Conservation (phyloP, 2,888 invertebrate genomes). For the Orthosia gothica region DNA sequence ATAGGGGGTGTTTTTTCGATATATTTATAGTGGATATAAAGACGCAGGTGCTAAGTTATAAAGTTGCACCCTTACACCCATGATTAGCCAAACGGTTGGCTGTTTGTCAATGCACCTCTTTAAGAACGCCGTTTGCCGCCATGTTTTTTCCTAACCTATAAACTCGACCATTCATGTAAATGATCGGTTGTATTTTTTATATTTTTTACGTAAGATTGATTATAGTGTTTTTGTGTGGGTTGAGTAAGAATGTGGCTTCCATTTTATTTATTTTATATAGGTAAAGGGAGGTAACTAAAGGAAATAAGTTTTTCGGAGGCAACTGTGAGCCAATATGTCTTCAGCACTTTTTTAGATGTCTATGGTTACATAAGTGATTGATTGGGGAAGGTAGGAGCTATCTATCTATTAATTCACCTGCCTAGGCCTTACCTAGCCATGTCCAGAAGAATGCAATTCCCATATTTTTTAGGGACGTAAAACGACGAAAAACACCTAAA, state of each 20-base stretch:
- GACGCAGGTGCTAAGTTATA: slow-evolving; percentile 87
- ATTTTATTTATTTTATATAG: slow-evolving; percentile 41
- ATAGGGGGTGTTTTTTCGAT: slow-evolving; percentile 72
- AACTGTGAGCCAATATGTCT: not conserved
- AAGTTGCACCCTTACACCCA: slow-evolving; percentile 81
- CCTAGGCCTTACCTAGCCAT: not conserved
- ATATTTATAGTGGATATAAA: slow-evolving; percentile 83
- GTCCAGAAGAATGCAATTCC: not conserved
- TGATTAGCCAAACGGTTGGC: slow-evolving; percentile 86
- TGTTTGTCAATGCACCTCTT: slow-evolving; percentile 80
- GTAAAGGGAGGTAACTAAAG: slow-evolving; percentile 9
- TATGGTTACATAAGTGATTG: not conserved
- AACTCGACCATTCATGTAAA: slow-evolving; percentile 69
- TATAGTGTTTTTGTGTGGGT: slow-evolving; percentile 53
- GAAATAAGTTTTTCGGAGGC: not conserved
- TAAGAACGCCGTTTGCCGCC: slow-evolving; percentile 68
- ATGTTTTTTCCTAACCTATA: slow-evolving; percentile 74
- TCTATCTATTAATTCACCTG: not conserved
- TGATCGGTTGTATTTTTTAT: slow-evolving; percentile 64
- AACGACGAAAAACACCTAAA: too few relatives aligned
- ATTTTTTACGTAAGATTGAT: slow-evolving; percentile 63
- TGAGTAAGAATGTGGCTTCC: slow-evolving; percentile 45
- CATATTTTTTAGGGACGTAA: not conserved
- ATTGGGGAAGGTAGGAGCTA: not conserved
- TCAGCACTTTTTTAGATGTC: slow-evolving; percentile 3